A percentile compares a stretch with the other conserved stretches of the same genome.
These are phyloP conservation scores for Porites rus DNA, from an alignment of 92 coral and sea anemone genomes.

Conservation along the genomic window DNA sequence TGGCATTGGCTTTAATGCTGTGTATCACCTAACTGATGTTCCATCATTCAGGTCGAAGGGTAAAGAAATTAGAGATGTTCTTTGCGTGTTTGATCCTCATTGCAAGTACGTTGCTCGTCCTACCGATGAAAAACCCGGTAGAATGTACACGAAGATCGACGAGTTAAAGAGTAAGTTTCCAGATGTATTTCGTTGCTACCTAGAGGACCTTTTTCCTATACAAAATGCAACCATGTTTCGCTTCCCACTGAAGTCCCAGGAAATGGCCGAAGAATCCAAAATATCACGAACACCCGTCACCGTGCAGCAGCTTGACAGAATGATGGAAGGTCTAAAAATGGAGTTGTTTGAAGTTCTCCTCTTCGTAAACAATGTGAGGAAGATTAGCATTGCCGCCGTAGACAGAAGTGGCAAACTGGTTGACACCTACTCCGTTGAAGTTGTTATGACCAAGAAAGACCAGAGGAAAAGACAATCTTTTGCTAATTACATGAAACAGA, in stretches of 20 bases:
- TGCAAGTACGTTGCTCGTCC: slow-evolving; percentile 70
- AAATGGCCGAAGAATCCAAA: slow-evolving; percentile 53
- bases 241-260: slow-evolving; percentile 59
- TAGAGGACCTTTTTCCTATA: slow-evolving; percentile 60
- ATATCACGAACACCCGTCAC: slow-evolving; percentile 14
- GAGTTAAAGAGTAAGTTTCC: slow-evolving; percentile 48
- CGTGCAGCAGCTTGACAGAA: slow-evolving; percentile 20
- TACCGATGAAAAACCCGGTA: slow-evolving; percentile 63
- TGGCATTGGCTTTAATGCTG: slow-evolving; percentile 90
- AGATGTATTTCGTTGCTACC: slow-evolving; percentile 74
- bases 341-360: slow-evolving; percentile 74
- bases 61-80: too few species aligned
- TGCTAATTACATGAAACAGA: slow-evolving; percentile 20
- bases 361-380: slow-evolving; percentile 79
- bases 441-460: slow-evolving; percentile 47
- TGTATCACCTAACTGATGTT: slow-evolving; percentile 82
- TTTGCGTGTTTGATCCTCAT: background rate
- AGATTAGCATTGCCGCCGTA: slow-evolving; percentile 64
- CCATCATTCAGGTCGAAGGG: slow-evolving; percentile 40
- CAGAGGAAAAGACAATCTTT: slow-evolving; percentile 52
- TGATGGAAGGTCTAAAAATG: slow-evolving; percentile 49
- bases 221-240: slow-evolving; percentile 77
- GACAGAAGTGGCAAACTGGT: slow-evolving; percentile 44
- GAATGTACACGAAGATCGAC: slow-evolving; percentile 19
- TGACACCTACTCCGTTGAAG: slow-evolving; percentile 47